A percentile compares a stretch with the other conserved stretches of the same genome.
These are phyloP conservation scores for Gymnothorax reevesii DNA, from an alignment of 2,797 vertebrate genomes.

Conservation along the genomic window DNA sequence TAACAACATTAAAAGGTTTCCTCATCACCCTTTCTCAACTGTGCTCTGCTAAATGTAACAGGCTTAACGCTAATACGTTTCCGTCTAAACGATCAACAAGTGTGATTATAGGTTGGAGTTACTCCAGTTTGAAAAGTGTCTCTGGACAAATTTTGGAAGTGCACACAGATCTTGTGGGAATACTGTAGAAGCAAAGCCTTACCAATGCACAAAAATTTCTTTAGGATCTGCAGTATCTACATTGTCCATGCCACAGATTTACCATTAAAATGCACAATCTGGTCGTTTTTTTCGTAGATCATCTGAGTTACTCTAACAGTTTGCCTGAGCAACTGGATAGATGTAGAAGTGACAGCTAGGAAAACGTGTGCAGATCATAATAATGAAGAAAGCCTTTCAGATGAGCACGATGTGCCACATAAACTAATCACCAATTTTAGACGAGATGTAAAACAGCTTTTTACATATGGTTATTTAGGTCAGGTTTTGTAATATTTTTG, in stretches of 20 bases:
- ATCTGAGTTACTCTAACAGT: neutral
- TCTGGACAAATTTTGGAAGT: constrained; percentile 21
- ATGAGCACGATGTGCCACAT: neutral
- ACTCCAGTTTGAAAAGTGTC: constrained; percentile 7
- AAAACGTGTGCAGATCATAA: neutral
- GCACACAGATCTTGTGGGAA: constrained; percentile 19
- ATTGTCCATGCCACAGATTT: neutral
- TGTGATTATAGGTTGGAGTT: neutral
- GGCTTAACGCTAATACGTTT: neutral
- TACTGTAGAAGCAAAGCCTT: neutral
- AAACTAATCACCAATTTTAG: neutral
- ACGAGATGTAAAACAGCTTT: neutral
- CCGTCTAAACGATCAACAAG: neutral
- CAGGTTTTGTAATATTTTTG: neutral
- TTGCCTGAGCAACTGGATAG: neutral
- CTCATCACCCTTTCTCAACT: neutral
- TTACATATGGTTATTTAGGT: neutral
- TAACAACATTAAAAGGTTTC: neutral
- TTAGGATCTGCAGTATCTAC: neutral
- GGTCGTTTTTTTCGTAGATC: neutral
- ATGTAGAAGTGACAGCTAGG: neutral
- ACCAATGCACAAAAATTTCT: neutral
- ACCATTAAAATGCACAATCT: neutral
- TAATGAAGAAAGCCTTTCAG: neutral
- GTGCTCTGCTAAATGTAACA: neutral